phyloP scores from a whole-genome alignment of 2,797 vertebrate genomes.

The Momotus momota region DNA sequence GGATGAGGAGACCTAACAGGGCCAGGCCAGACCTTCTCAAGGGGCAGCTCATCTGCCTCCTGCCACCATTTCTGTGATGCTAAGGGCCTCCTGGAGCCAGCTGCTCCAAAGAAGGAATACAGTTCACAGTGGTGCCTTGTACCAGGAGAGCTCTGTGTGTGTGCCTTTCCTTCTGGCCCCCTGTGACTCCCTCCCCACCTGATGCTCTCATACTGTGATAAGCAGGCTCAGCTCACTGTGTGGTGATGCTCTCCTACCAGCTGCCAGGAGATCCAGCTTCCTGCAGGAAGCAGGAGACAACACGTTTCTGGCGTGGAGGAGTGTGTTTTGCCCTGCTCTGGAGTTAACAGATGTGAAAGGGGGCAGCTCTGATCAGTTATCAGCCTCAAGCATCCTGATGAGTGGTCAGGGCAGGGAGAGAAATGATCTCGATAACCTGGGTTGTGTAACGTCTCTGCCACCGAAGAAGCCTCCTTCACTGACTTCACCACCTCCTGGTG shows the following conservation, averaged over 20 bases:
- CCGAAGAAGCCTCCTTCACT: background rate
- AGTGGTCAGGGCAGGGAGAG: background rate
- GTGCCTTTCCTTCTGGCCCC: background rate
- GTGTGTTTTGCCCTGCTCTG: background rate
- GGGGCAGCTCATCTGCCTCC: background rate
- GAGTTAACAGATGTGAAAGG: background rate
- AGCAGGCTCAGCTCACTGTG: background rate
- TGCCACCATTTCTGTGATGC: background rate
- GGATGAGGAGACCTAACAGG: slow-evolving; percentile 91
- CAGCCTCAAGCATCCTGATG: background rate
- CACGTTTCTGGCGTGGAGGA: background rate
- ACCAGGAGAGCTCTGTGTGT: background rate
- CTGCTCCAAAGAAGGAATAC: background rate
- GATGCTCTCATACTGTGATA: background rate
- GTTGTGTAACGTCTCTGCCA: background rate
- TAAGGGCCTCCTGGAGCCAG: background rate
- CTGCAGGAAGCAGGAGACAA: background rate
- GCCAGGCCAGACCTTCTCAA: background rate
- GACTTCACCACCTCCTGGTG: background rate
- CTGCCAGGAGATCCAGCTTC: background rate
- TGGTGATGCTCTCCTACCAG: background rate
- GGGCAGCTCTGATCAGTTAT: background rate
- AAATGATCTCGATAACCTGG: background rate
- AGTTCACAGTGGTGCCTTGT: background rate
- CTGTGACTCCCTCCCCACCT: background rate